A percentile compares a stretch with the other conserved stretches of the same genome.
Evolutionary conservation across 2,113 vertebrate species (phyloP).

Genomic region (Oophaga pumilio): DNA sequence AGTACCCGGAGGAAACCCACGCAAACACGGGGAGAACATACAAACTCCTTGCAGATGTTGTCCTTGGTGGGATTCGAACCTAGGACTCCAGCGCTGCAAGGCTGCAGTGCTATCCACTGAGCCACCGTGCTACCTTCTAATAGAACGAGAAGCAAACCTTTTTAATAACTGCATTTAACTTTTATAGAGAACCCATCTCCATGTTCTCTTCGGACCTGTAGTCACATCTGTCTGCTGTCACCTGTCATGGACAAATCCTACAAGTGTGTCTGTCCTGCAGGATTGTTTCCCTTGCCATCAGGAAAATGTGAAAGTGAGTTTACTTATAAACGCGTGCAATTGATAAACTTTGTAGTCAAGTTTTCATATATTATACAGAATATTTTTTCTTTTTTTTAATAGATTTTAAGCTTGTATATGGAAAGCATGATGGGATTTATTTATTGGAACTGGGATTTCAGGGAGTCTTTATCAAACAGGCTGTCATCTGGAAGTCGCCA

Average conservation of each 20-base stretch:
- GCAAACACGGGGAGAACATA: too few species aligned
- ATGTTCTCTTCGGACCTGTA: constrained; percentile 73
- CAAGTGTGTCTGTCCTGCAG: constrained; percentile 80
- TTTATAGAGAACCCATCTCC: constrained; percentile 56
- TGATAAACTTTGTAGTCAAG: not conserved
- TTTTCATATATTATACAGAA: not conserved
- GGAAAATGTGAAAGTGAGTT: constrained; percentile 81
- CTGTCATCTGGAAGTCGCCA: constrained; percentile 66
- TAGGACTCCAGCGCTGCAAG: too few species aligned
- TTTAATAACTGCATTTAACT: not conserved
- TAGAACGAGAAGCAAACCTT: not conserved
- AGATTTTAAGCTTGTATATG: constrained; percentile 81
- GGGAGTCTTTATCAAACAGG: constrained; percentile 58
- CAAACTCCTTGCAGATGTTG: too few species aligned
- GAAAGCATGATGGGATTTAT: constrained; percentile 69
- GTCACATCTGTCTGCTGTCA: constrained; percentile 82
- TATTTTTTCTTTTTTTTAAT: not conserved
- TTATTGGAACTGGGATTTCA: constrained; percentile 73
- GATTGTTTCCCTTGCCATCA: constrained; percentile 73
- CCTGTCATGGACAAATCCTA: constrained; percentile 75
- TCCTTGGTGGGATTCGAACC: too few species aligned
- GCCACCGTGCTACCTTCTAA: too few species aligned
- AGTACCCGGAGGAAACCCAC: too few species aligned
- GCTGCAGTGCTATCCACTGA: too few species aligned
- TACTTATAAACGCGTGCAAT: not conserved